Evolutionary conservation across 2,888 invertebrate genomes (phyloP).

Genomic region (Tinea pellionella): DNA sequence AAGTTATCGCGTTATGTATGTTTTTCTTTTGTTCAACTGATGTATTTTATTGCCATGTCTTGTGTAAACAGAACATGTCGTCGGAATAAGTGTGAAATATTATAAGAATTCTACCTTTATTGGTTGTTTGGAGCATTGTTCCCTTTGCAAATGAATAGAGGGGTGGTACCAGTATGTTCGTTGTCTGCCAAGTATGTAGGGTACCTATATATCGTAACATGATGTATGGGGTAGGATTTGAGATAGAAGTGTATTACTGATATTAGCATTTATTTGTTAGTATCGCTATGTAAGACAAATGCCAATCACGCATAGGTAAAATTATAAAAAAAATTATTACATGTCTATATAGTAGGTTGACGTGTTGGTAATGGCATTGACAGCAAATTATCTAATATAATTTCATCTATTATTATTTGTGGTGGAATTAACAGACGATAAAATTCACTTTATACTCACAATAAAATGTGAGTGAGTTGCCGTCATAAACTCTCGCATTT

Average conservation of each 20-base stretch:
- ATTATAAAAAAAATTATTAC: too few species aligned
- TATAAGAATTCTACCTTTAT: slow-evolving; percentile 52
- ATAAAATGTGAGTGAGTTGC: slow-evolving; percentile 70
- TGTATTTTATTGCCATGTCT: slow-evolving; percentile 61
- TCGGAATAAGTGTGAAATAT: slow-evolving; percentile 58
- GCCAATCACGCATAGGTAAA: too few species aligned
- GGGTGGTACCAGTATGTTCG: slow-evolving; percentile 28
- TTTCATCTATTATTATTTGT: slow-evolving; percentile 57
- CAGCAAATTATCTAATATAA: slow-evolving; percentile 59
- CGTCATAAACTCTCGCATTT: slow-evolving; percentile 70
- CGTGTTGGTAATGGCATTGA: slow-evolving; percentile 42
- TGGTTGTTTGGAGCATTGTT: slow-evolving; percentile 51
- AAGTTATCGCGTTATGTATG: slow-evolving; percentile 46
- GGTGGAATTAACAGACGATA: slow-evolving; percentile 70
- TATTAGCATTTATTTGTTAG: too few species aligned
- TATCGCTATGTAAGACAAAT: too few species aligned
- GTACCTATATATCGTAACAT: not conserved
- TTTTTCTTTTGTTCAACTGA: slow-evolving; percentile 58
- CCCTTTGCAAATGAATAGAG: slow-evolving; percentile 24
- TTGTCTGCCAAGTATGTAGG: not conserved
- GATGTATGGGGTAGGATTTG: not conserved
- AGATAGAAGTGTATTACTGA: not conserved
- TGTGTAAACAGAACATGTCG: slow-evolving; percentile 60
- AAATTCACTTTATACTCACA: slow-evolving; percentile 71
- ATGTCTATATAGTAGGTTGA: too few species aligned